Conservation (phyloP, 2,797 vertebrate genomes). For the Cossypha niveicapilla region DNA sequence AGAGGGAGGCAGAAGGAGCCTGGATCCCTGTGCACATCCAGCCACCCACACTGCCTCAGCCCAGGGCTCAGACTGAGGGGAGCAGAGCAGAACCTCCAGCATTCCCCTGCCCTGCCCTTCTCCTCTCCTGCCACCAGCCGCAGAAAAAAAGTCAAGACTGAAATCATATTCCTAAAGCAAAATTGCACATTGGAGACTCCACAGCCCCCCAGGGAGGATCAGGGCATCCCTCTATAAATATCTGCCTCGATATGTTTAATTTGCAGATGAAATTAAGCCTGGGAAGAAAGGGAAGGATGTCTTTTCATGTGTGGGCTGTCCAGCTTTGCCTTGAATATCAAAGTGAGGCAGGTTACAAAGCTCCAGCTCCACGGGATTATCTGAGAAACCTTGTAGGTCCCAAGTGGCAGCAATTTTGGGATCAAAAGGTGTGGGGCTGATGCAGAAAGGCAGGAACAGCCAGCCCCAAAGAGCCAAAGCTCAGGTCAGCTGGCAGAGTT, state of each 20-base stretch:
- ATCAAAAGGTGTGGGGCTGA: conserved; percentile 51
- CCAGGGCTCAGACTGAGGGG: not conserved
- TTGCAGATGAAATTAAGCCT: conserved; percentile 63
- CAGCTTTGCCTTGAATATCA: conserved; percentile 44
- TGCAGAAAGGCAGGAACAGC: not conserved
- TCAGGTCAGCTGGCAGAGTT: not conserved
- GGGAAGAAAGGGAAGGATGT: conserved; percentile 45
- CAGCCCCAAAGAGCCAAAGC: not conserved
- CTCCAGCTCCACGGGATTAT: not conserved
- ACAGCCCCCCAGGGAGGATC: not conserved
- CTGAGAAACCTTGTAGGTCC: conserved; percentile 38
- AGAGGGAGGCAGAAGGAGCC: not conserved
- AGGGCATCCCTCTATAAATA: conserved; percentile 35
- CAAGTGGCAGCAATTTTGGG: not conserved
- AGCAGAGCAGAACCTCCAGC: not conserved
- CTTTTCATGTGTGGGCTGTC: conserved; percentile 56
- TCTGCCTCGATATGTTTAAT: conserved; percentile 32
- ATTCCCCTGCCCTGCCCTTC: not conserved
- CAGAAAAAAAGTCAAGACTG: not conserved
- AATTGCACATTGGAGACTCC: conserved; percentile 35
- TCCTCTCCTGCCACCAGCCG: not conserved
- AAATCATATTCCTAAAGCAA: conserved; percentile 27
- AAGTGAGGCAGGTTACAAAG: conserved; percentile 21
- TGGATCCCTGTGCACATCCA: not conserved
- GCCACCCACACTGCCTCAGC: not conserved